Conservation (phyloP, 2,797 vertebrate species). For the Cheirogaleus major region DNA sequence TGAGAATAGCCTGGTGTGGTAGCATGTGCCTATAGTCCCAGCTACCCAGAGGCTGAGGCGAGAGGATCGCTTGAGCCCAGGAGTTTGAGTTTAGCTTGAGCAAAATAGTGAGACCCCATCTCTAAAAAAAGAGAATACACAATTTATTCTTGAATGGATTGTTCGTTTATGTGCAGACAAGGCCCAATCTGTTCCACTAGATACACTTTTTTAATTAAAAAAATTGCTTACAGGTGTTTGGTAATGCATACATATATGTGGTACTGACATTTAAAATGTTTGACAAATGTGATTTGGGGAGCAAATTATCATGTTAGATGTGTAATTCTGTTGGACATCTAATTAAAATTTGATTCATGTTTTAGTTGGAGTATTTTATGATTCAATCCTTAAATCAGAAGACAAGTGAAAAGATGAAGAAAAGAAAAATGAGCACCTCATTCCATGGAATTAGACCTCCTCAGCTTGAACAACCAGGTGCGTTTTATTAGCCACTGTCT, state of each 20-base stretch:
- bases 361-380: constrained; percentile 98
- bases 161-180: constrained; percentile 19
- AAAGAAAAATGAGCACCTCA: constrained; percentile 89
- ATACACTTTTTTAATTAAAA: not conserved
- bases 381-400: constrained; percentile 98
- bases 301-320: not conserved
- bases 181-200: not conserved
- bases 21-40: not conserved
- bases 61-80: not conserved
- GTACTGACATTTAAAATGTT: not conserved
- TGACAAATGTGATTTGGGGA: not conserved
- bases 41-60: not conserved
- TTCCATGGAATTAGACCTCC: constrained; percentile 92
- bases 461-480: constrained; percentile 96
- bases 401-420: constrained; percentile 95
- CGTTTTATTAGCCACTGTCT: not conserved
- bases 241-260: not conserved
- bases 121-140: not conserved
- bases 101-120: not conserved
- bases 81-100: not conserved
- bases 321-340: not conserved
- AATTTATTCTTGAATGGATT: not conserved
- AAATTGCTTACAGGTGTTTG: not conserved
- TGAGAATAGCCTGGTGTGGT: not conserved
- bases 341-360: constrained; percentile 61